Conservation (phyloP, 1,140 invertebrate genomes). For the Dendrolimus kikuchii region DNA sequence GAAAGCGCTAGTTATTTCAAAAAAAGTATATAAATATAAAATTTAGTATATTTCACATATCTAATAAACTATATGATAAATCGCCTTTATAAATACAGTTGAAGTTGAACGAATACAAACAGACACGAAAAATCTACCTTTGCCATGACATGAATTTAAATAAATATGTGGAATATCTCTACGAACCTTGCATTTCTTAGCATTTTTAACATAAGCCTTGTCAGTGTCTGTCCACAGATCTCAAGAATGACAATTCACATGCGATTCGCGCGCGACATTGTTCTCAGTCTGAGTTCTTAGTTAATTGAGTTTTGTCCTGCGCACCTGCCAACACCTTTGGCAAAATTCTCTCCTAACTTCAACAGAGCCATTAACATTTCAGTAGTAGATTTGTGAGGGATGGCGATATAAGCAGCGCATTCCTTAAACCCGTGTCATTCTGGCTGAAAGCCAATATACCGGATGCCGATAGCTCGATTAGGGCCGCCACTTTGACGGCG, state of each 20-base stretch:
- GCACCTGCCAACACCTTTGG: slow-evolving; percentile 8
- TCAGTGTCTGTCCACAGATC: neutral
- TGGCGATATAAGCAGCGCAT: slow-evolving; percentile 36
- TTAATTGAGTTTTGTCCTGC: slow-evolving; percentile 1
- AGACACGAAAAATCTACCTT: no score
- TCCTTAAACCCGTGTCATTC: slow-evolving; percentile 35
- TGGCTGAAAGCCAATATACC: slow-evolving; percentile 32
- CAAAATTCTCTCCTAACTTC: slow-evolving; percentile 20
- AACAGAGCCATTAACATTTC: slow-evolving; percentile 42
- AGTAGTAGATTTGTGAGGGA: slow-evolving; percentile 22
- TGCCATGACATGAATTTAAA: no score
- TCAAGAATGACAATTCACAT: slow-evolving; percentile 4
- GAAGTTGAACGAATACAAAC: no score
- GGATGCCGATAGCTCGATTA: slow-evolving; percentile 11
- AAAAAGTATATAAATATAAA: no score
- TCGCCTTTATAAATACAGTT: no score
- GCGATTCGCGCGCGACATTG: neutral
- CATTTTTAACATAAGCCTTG: neutral
- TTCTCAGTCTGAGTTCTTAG: slow-evolving; percentile 1
- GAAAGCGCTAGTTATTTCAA: no score
- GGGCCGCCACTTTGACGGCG: neutral
- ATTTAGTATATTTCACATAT: no score
- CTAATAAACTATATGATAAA: no score
- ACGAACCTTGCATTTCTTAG: neutral
- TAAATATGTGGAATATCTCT: neutral